Conservation (phyloP, 2,797 vertebrate genomes). For the Xenops minutus region DNA sequence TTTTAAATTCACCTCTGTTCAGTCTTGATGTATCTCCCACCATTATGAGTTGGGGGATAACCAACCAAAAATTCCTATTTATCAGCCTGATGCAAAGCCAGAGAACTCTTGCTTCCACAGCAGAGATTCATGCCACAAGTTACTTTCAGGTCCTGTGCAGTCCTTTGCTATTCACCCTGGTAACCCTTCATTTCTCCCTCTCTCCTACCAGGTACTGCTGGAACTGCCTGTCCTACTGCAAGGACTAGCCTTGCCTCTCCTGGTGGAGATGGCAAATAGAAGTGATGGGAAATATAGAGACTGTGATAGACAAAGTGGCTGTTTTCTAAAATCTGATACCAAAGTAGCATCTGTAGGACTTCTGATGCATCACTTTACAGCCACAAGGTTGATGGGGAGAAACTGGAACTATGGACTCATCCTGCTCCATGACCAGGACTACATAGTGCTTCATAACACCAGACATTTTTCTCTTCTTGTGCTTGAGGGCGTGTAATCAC, state of each 20-base stretch:
- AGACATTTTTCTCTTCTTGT: neutral
- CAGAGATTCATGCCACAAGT: neutral
- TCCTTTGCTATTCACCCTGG: neutral
- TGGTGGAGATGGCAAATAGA: neutral
- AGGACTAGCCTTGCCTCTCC: neutral
- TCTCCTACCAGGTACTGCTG: neutral
- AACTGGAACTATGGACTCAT: fast-evolving
- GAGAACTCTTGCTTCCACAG: neutral
- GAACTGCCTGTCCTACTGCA: neutral
- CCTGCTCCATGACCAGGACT: neutral
- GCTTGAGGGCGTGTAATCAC: neutral
- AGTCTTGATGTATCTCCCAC: neutral
- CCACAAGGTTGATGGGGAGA: neutral
- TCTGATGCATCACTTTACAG: neutral
- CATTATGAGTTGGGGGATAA: neutral
- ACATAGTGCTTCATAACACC: fast-evolving
- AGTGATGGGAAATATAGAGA: neutral
- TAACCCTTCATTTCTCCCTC: neutral
- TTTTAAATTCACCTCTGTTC: neutral
- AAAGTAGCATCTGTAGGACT: neutral
- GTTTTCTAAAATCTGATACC: neutral
- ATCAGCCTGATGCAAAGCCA: neutral
- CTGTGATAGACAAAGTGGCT: neutral
- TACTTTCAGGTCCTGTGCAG: neutral
- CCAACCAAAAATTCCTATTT: neutral